These are phyloP conservation scores for Actinia equina DNA, from an alignment of 64 coral and sea anemone genomes.

Conservation along the genomic window DNA sequence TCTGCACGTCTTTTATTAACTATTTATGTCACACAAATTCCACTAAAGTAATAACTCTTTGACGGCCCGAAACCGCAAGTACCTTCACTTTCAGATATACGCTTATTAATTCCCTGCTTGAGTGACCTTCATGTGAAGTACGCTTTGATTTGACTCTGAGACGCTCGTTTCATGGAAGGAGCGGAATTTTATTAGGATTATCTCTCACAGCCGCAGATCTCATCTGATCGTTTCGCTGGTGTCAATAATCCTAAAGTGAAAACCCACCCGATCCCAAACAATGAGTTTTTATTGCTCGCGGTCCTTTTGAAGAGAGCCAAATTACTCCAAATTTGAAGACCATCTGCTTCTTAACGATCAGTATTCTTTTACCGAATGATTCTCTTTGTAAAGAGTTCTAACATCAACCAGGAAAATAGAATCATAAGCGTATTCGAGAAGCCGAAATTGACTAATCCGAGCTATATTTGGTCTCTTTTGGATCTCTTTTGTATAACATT, in stretches of 20 bases:
- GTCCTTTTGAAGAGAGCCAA: conserved; percentile 6
- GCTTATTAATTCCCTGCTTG: conserved; percentile 8
- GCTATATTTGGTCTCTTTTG: conserved; percentile 6
- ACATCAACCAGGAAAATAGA: conserved; percentile 3
- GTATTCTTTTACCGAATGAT: conserved; percentile 10
- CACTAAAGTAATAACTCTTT: conserved; percentile 5
- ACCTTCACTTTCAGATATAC: not conserved
- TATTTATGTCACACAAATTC: conserved; percentile 5
- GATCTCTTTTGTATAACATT: not conserved
- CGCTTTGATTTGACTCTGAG: not conserved
- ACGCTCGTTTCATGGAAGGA: not conserved
- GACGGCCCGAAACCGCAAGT: conserved; percentile 13
- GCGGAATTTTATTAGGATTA: not conserved
- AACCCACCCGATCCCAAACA: conserved; percentile 14
- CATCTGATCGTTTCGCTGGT: not conserved
- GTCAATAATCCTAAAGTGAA: conserved; percentile 1
- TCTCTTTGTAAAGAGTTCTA: conserved; percentile 8
- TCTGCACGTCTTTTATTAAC: conserved; percentile 6
- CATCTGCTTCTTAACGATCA: conserved; percentile 7
- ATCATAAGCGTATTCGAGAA: conserved; percentile 12
- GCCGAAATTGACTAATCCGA: conserved; percentile 8
- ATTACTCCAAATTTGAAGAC: conserved; percentile 11
- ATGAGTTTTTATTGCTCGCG: conserved; percentile 6
- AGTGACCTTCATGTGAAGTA: conserved; percentile 3
- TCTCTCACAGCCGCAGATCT: not conserved